Evolutionary conservation across 2,113 vertebrate genomes (phyloP), one percentile per base, ranked within the genome.

Genomic region (Neodontobutis hainanensis): DNA sequence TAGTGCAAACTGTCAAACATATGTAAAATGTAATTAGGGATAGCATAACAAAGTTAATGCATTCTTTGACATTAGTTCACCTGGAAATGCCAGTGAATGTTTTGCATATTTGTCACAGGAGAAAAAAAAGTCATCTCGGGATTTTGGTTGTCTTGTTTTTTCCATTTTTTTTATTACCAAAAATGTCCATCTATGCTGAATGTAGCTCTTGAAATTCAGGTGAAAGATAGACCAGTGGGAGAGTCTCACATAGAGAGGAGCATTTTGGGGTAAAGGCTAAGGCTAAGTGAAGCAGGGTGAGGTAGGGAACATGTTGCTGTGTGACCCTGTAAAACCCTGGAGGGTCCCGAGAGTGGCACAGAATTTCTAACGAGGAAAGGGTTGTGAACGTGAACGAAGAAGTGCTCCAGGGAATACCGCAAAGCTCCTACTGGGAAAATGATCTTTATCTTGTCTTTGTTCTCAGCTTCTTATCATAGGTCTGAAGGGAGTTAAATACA

Each of bases 341-440:
- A 77, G 71, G 66, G 55, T 76, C 46, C 27, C 45, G 12, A 45
- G 61, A 67, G 79, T 62, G 61, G 72, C 61, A 61, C 71, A 78
- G 85, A 88, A 87, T 88, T 68, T 68, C 68, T 85, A 89, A 92
- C 85, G 70, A 90, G 76, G 34, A 32, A 59, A 56, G 36, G 82
- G 55, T 75, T 49, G 79, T 78, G 71, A 86, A 84, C 63, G 73
- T 74, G 67, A 78, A 43, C 34, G 34, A 16, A 36, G 44, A 34
- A 61, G 4, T 11, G 60, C 80, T 73, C 80, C 32, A 4, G 43
- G 84, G 73, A 85, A 86, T 49, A 38, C 58, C 56, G 51, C n/a
- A 76, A 71, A 56, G 48, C 75, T 71, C 55, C 47, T 59, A 38
- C 71, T 14, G 19, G 43, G 60, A 71, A 64, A 40, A 45, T 27